Evolutionary conservation across 2,113 vertebrate species (phyloP).

Genomic region (Ariopsis seemanni): DNA sequence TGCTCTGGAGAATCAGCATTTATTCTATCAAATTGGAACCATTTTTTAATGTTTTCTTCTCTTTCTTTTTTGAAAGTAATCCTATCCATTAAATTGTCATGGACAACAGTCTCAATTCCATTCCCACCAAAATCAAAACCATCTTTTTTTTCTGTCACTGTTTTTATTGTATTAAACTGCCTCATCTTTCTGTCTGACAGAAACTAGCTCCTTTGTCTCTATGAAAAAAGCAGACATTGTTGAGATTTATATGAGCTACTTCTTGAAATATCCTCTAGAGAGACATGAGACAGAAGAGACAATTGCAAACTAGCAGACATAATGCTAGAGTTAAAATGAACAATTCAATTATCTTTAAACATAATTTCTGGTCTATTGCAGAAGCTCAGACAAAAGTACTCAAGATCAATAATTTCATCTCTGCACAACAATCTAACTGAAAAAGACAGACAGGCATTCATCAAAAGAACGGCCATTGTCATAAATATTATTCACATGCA

Average conservation of each 20-base stretch:
- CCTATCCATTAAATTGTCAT: neutral
- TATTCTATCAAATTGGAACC: neutral
- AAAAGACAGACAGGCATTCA: constrained; percentile 38
- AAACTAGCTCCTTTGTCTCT: neutral
- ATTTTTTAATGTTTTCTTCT: neutral
- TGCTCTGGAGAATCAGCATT: neutral
- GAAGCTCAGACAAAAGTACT: constrained; percentile 29
- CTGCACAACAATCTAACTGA: constrained; percentile 17
- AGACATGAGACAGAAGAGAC: constrained; percentile 31
- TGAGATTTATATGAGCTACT: constrained; percentile 26
- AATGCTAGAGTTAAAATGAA: constrained; percentile 27
- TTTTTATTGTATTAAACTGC: neutral
- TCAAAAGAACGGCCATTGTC: constrained; percentile 21
- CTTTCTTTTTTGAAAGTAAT: neutral
- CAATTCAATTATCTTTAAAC: constrained; percentile 37
- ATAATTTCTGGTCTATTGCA: constrained; percentile 38
- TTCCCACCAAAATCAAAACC: neutral
- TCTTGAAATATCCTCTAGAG: constrained; percentile 7
- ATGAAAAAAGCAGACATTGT: constrained; percentile 9
- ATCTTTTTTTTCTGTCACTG: neutral
- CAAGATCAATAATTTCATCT: constrained; percentile 38
- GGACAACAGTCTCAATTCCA: neutral
- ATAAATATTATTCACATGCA: constrained; percentile 29
- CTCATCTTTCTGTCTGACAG: neutral
- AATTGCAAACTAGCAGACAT: constrained; percentile 25